phyloP scores from a whole-genome alignment of 2,113 vertebrate species.

The Edolisoma coerulescens region DNA sequence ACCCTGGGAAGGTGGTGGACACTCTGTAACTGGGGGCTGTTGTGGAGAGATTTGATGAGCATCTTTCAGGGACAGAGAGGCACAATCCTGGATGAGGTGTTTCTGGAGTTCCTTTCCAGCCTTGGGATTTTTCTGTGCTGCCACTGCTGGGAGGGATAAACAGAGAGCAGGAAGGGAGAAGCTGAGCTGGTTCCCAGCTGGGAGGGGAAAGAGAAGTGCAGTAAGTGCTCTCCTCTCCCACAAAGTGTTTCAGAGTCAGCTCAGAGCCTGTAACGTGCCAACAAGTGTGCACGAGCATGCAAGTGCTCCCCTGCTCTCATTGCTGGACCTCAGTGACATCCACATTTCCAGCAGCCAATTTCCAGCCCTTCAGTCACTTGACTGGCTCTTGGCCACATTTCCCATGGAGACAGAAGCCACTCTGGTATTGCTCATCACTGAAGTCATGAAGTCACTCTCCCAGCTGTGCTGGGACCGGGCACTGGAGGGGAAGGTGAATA shows the following conservation, averaged over 20 bases:
- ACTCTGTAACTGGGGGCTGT: background rate
- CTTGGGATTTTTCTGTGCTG: background rate
- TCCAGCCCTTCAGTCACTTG: background rate
- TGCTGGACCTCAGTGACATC: background rate
- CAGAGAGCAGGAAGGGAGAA: background rate
- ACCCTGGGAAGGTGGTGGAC: background rate
- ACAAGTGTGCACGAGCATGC: accelerated
- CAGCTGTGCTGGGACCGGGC: accelerated
- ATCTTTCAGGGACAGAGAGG: background rate
- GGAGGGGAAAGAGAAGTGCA: background rate
- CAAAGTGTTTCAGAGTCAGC: background rate
- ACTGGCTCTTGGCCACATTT: background rate
- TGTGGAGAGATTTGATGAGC: background rate
- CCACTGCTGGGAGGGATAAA: background rate
- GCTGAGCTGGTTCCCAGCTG: background rate
- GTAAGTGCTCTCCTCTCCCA: background rate
- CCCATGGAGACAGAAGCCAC: background rate
- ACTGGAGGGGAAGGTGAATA: accelerated
- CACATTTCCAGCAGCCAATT: background rate
- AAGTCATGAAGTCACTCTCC: background rate
- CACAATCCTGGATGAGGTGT: background rate
- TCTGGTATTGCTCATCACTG: background rate
- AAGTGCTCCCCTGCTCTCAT: background rate
- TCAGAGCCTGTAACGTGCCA: accelerated
- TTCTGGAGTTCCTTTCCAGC: background rate